Conservation (phyloP, 2,888 invertebrate genomes). For the Corbicula japonica region DNA sequence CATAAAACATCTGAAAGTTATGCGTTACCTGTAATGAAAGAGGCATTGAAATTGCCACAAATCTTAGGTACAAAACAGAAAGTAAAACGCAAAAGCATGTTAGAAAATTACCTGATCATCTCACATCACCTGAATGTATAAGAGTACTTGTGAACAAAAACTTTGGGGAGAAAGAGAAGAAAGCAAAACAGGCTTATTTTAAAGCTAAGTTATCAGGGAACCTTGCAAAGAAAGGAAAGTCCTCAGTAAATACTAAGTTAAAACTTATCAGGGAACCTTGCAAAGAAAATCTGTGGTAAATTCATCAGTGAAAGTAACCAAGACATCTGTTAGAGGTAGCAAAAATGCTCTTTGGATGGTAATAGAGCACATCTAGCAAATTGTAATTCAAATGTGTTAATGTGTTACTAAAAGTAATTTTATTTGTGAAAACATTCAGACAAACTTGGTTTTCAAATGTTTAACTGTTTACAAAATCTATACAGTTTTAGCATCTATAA, state of each 20-base stretch:
- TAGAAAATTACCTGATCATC: not conserved
- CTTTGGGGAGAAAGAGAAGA: constrained; percentile 1
- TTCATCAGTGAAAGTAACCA: too few relatives aligned
- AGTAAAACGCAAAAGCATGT: not conserved
- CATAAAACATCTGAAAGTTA: not conserved
- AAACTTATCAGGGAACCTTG: not conserved
- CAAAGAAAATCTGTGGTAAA: not conserved
- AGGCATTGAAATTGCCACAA: constrained; percentile 1
- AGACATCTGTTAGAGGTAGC: too few relatives aligned
- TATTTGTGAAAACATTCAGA: too few relatives aligned
- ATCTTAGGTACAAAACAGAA: not conserved
- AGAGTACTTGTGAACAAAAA: not conserved
- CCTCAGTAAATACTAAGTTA: not conserved
- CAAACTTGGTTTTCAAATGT: too few relatives aligned
- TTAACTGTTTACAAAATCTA: too few relatives aligned
- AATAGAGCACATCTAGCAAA: too few relatives aligned
- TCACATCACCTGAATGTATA: not conserved
- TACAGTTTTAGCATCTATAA: too few relatives aligned
- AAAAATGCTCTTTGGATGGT: too few relatives aligned
- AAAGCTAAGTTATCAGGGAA: not conserved
- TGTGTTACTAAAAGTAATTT: too few relatives aligned
- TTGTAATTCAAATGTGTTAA: too few relatives aligned
- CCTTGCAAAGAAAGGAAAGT: not conserved
- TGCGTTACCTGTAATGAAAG: not conserved
- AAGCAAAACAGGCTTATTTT: not conserved